Percentiles rank a stretch among this genome's conserved stretches.
phyloP scores from a whole-genome alignment of 2,888 invertebrate genomes.

The Tipula confusa region DNA sequence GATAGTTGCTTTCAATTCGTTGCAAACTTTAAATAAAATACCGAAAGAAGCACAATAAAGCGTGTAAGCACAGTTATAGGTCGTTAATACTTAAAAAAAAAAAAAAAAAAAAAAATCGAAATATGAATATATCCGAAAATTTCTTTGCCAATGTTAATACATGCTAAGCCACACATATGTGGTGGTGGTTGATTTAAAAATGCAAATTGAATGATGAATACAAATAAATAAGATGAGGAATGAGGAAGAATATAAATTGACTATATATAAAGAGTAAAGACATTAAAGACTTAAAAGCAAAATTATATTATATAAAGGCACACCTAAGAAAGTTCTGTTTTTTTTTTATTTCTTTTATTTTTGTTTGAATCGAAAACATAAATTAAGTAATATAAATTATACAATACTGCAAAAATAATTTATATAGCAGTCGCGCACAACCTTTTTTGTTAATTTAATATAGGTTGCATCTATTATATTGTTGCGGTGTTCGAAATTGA shows the following conservation, averaged over 20 bases:
- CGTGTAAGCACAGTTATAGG: neutral
- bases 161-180: neutral
- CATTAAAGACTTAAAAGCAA: neutral
- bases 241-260: conserved; percentile 25
- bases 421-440: conserved; percentile 1
- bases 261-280: neutral
- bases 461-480: too few species aligned
- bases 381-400: conserved; percentile 20
- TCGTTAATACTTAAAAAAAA: neutral
- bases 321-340: conserved; percentile 6
- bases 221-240: conserved; percentile 1
- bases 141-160: neutral
- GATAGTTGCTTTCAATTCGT: neutral
- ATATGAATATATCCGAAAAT: neutral
- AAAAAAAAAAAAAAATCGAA: too few species aligned
- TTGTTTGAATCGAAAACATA: neutral
- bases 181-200: neutral
- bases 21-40: neutral
- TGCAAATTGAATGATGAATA: conserved; percentile 14
- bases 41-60: neutral
- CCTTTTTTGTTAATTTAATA: too few species aligned
- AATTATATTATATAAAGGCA: neutral
- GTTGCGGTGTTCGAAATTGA: too few species aligned
- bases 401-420: neutral
- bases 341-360: too few species aligned